These are phyloP conservation scores for Crotalus helleri DNA, from an alignment of 2,113 vertebrate genomes.

Conservation along the genomic window DNA sequence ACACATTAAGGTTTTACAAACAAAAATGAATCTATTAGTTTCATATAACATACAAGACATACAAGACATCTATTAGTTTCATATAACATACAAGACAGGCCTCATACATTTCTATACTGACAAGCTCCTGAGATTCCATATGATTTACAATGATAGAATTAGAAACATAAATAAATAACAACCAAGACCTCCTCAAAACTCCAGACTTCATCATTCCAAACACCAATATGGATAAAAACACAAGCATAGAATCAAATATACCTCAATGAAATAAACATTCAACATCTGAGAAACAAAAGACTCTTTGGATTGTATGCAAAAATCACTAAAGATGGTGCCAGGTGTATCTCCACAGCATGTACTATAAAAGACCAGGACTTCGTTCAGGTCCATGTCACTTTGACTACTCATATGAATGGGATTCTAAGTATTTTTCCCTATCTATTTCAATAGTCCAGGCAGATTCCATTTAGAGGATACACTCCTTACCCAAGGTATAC, in stretches of 20 bases:
- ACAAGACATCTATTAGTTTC: fast-evolving
- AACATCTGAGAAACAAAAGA: neutral
- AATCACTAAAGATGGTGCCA: neutral
- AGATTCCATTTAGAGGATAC: neutral
- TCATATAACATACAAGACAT: neutral
- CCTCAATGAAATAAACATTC: neutral
- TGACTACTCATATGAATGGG: neutral
- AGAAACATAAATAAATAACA: neutral
- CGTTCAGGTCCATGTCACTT: neutral
- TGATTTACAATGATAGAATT: neutral
- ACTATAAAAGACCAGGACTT: neutral
- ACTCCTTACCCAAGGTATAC: neutral
- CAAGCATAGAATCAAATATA: neutral
- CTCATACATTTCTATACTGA: neutral
- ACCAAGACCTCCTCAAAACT: neutral
- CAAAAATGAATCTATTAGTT: neutral
- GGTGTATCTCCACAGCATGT: neutral
- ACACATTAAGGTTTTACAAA: neutral
- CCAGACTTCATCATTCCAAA: neutral
- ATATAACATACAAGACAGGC: neutral
- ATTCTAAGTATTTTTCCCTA: neutral
- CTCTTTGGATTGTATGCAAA: neutral
- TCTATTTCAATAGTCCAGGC: neutral
- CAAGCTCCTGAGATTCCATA: neutral
- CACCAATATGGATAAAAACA: neutral